Percentiles rank a stretch among this genome's conserved stretches.
Conservation (phyloP, 2,888 invertebrate species). For the Gari tellinella region DNA sequence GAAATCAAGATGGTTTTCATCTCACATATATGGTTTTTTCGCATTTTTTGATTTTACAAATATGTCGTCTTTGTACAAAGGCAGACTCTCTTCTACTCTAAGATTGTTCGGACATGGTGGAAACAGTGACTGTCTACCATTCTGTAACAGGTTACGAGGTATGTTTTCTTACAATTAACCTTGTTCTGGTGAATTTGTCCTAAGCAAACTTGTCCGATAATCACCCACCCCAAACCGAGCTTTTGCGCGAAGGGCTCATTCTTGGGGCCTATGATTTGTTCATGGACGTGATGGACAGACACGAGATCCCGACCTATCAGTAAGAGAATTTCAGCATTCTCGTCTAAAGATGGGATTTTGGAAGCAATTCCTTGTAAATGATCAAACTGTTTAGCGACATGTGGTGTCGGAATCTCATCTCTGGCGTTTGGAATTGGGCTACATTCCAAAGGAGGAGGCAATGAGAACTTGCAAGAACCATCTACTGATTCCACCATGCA, state of each 20-base stretch:
- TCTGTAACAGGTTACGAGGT: constrained; percentile 12
- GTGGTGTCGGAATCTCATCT: not conserved
- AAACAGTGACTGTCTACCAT: constrained; percentile 12
- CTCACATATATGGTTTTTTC: too few relatives aligned
- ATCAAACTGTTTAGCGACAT: not conserved
- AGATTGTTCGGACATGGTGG: constrained; percentile 27
- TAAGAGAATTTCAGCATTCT: constrained; percentile 14
- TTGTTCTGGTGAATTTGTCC: constrained; percentile 35
- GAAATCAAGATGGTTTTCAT: too few relatives aligned
- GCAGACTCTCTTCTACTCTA: not conserved
- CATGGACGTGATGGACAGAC: constrained; percentile 41
- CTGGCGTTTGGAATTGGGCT: not conserved
- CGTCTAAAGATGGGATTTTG: constrained; percentile 4
- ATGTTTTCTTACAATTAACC: constrained; percentile 33
- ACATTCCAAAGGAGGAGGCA: constrained; percentile 10
- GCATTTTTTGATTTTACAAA: too few relatives aligned
- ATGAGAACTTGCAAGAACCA: not conserved
- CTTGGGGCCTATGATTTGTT: constrained; percentile 30
- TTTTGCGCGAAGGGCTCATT: constrained; percentile 35
- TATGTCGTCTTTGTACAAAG: too few relatives aligned
- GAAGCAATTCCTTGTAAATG: constrained; percentile 21
- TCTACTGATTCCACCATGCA: not conserved
- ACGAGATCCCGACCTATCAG: constrained; percentile 34
- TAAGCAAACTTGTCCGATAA: constrained; percentile 51
- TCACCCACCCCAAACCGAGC: constrained; percentile 33